phyloP scores from a whole-genome alignment of 2,888 invertebrate genomes.

The Phania funesta region DNA sequence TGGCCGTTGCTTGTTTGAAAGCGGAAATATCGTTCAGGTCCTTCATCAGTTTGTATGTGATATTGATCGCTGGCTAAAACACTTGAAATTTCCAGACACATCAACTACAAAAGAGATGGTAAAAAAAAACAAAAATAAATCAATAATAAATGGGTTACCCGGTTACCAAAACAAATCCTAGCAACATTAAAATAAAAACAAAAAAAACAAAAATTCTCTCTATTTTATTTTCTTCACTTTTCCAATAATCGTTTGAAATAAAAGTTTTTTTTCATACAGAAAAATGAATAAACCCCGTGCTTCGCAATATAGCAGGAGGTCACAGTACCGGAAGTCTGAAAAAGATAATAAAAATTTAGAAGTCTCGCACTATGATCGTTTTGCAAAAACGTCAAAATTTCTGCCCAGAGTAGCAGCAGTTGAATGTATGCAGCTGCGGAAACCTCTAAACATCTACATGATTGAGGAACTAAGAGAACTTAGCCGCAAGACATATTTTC shows the following conservation, averaged over 20 bases:
- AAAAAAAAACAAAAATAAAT: constrained; percentile 18
- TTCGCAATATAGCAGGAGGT: background rate
- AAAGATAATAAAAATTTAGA: background rate
- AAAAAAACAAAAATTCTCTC: constrained; percentile 18
- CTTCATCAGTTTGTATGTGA: constrained; percentile 95
- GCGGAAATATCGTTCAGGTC: constrained; percentile 93
- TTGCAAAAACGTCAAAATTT: background rate
- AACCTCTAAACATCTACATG: constrained; percentile 73
- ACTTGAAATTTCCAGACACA: constrained; percentile 43
- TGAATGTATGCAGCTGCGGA: constrained; percentile 69
- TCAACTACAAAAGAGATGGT: constrained; percentile 69
- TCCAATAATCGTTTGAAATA: background rate
- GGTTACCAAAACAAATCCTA: constrained; percentile 21
- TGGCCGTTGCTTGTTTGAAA: constrained; percentile 94
- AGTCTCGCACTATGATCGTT: background rate
- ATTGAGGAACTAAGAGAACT: constrained; percentile 70
- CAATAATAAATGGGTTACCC: background rate
- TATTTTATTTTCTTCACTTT: background rate
- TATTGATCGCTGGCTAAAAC: constrained; percentile 83
- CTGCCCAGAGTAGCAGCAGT: background rate
- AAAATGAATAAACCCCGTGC: background rate
- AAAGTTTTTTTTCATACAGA: background rate
- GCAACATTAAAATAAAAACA: constrained; percentile 23
- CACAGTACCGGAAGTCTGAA: constrained; percentile 3
- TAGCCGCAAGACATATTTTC: constrained; percentile 73